A percentile compares a stretch with the other conserved stretches of the same genome.
phyloP scores from a whole-genome alignment of 2,113 vertebrate species.

The human (Homo sapiens) region GRCh38 chr9:75922001-75922500 shows the following conservation, averaged over 20 bases:
- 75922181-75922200: conserved; percentile 24
- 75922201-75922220: conserved; percentile 37
- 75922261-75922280: background rate
- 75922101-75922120: conserved; percentile 2
- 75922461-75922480: background rate
- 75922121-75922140: background rate
- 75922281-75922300: conserved; percentile 8
- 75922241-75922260: conserved; percentile 34
- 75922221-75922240: conserved; percentile 37
- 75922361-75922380: background rate
- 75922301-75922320: background rate
- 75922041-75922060: background rate
- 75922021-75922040: background rate
- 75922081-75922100: background rate
- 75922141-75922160: background rate
- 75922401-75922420: background rate
- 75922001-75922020: background rate
- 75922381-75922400: background rate
- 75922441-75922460: background rate
- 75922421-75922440: background rate
- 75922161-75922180: conserved; percentile 25
- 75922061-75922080: background rate
- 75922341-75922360: background rate
- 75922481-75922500: background rate
- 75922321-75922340: background rate